Evolutionary conservation across 30 jellyfish, hydroid and myxozoan genomes (phyloP).

Genomic region (Morbakka virulenta): DNA sequence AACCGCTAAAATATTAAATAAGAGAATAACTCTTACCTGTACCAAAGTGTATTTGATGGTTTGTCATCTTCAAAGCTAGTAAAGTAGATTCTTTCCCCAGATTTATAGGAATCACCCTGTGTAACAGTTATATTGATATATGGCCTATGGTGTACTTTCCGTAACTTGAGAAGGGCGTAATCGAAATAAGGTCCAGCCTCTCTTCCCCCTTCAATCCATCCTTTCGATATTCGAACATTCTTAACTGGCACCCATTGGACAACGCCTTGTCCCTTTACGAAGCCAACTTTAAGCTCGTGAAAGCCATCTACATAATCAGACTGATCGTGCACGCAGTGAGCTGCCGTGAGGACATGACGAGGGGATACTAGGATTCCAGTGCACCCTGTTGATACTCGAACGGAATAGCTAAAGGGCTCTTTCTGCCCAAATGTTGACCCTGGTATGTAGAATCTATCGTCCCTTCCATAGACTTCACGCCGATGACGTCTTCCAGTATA

Average conservation of each 20-base stretch:
- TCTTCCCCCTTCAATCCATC: slow-evolving; percentile 95
- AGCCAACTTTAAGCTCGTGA: slow-evolving; percentile 77
- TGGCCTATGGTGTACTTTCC: slow-evolving; percentile 76
- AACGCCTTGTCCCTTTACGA: slow-evolving; percentile 29
- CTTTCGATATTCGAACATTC: slow-evolving; percentile 83
- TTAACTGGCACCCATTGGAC: slow-evolving; percentile 72
- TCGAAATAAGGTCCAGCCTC: slow-evolving; percentile 89
- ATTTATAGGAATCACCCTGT: slow-evolving; percentile 75
- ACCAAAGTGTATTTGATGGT: slow-evolving; percentile 93
- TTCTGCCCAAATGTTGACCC: slow-evolving; percentile 67
- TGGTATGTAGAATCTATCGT: slow-evolving; percentile 87
- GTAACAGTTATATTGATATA: slow-evolving; percentile 70
- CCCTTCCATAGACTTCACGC: slow-evolving; percentile 85
- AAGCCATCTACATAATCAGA: slow-evolving; percentile 85
- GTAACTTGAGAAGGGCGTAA: slow-evolving; percentile 78
- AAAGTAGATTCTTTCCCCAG: slow-evolving; percentile 94
- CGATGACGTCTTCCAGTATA: slow-evolving; percentile 33
- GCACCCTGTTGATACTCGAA: slow-evolving; percentile 91
- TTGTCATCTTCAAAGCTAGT: slow-evolving; percentile 97
- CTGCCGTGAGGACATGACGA: slow-evolving; percentile 98
- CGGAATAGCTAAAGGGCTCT: slow-evolving; percentile 89
- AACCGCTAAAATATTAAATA: too few species aligned
- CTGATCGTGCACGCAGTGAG: slow-evolving; percentile 99
- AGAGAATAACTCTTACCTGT: slow-evolving; percentile 74
- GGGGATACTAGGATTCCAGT: slow-evolving; percentile 97